These are phyloP conservation scores for Pyrocephalus nanus DNA, from an alignment of 2,797 vertebrate genomes.

Conservation along the genomic window DNA sequence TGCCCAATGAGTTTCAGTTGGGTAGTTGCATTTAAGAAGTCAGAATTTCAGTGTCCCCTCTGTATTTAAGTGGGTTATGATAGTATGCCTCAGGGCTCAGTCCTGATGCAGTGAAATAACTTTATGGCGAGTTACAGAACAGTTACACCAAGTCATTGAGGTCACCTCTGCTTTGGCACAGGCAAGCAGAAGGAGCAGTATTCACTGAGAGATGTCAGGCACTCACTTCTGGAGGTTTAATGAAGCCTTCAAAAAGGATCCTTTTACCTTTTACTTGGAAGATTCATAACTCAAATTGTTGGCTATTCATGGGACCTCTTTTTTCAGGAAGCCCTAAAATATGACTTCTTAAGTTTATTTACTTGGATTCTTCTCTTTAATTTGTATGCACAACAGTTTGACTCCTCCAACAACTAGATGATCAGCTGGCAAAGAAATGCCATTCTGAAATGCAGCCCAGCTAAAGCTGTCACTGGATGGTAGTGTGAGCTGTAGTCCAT, in stretches of 20 bases:
- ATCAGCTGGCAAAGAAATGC: neutral
- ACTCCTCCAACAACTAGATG: neutral
- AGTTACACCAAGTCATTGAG: neutral
- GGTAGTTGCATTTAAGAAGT: neutral
- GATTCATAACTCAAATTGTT: neutral
- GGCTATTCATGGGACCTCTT: neutral
- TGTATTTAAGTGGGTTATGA: neutral
- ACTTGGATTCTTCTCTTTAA: neutral
- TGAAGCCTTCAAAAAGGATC: neutral
- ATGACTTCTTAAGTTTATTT: neutral
- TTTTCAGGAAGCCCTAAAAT: neutral
- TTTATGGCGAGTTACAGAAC: neutral
- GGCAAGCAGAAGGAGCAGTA: neutral
- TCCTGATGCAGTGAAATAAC: neutral
- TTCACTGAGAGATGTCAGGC: neutral
- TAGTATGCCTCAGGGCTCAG: neutral
- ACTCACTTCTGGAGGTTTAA: neutral
- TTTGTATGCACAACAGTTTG: neutral
- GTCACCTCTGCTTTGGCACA: neutral
- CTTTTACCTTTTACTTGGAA: neutral
- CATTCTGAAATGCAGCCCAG: neutral
- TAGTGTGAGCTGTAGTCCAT: fast-evolving
- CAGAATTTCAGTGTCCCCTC: neutral
- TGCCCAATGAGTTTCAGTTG: neutral
- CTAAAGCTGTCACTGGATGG: neutral